phyloP scores from a whole-genome alignment of 2,113 vertebrate genomes.

The Neoarius graeffei region DNA sequence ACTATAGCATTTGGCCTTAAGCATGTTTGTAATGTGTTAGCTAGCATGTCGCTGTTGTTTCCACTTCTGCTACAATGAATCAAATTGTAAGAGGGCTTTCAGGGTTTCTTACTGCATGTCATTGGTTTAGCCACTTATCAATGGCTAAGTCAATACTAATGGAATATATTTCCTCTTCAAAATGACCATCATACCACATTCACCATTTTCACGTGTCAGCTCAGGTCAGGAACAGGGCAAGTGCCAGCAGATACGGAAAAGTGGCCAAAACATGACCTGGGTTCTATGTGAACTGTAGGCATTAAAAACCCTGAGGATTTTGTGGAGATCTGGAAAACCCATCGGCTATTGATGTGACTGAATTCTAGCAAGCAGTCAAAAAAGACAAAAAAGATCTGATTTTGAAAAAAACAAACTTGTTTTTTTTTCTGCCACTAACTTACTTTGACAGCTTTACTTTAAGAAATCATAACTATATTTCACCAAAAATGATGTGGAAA shows the following conservation, averaged over 20 bases:
- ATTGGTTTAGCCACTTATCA: not conserved
- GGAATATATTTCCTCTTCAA: not conserved
- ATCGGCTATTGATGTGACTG: not conserved
- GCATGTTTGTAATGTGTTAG: not conserved
- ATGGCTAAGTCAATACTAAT: not conserved
- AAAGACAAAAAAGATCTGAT: not conserved
- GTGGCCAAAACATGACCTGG: not conserved
- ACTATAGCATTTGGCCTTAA: conserved; percentile 4
- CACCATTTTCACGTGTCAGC: not conserved
- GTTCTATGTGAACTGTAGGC: no score
- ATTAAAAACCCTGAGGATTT: not conserved
- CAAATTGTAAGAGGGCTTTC: not conserved
- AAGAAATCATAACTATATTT: not conserved
- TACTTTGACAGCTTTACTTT: not conserved
- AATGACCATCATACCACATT: not conserved
- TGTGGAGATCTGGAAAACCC: not conserved
- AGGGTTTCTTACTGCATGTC: not conserved
- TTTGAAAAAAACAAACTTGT: no score
- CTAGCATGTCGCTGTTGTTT: not conserved
- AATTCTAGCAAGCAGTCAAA: not conserved
- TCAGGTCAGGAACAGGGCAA: not conserved
- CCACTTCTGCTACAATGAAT: not conserved
- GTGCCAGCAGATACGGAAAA: not conserved
- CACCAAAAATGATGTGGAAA: not conserved
- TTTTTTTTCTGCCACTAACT: no score